phyloP scores from a whole-genome alignment of 2,888 invertebrate genomes.

The Diploptera punctata region DNA sequence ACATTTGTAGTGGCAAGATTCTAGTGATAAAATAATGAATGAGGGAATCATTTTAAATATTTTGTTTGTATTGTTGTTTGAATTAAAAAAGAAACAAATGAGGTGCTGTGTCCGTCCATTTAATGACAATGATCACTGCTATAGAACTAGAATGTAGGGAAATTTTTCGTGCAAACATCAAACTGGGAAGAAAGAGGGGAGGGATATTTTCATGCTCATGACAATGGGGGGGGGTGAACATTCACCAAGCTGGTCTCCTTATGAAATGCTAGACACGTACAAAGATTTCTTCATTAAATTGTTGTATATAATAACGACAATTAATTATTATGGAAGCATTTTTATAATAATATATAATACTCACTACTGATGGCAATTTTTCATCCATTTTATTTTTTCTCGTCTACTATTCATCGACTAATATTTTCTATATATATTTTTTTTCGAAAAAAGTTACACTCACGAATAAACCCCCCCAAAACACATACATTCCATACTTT shows the following conservation, averaged over 20 bases:
- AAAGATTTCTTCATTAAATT: constrained; percentile 34
- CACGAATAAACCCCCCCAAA: constrained; percentile 10
- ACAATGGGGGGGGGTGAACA: constrained; percentile 9
- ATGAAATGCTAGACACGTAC: constrained; percentile 40
- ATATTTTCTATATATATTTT: background rate
- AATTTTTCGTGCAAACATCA: constrained; percentile 25
- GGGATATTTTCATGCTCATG: background rate
- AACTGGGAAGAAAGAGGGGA: background rate
- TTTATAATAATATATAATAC: constrained; percentile 28
- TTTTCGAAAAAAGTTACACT: constrained; percentile 14
- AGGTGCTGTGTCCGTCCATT: constrained; percentile 24
- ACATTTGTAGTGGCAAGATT: too few relatives aligned
- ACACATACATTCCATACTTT: constrained; percentile 13
- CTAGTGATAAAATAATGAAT: too few relatives aligned
- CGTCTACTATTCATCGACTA: background rate
- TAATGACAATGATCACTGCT: background rate
- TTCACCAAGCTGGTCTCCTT: constrained; percentile 28
- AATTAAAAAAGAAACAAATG: too few relatives aligned
- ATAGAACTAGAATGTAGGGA: constrained; percentile 10
- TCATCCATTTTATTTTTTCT: background rate
- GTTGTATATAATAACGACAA: constrained; percentile 39
- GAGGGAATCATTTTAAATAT: too few relatives aligned
- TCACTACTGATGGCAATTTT: constrained; percentile 10
- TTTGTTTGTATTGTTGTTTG: too few relatives aligned
- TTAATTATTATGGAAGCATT: constrained; percentile 38